Evolutionary conservation across 1,140 invertebrate genomes (phyloP).

Genomic region (Archegozetes longisetosus): DNA sequence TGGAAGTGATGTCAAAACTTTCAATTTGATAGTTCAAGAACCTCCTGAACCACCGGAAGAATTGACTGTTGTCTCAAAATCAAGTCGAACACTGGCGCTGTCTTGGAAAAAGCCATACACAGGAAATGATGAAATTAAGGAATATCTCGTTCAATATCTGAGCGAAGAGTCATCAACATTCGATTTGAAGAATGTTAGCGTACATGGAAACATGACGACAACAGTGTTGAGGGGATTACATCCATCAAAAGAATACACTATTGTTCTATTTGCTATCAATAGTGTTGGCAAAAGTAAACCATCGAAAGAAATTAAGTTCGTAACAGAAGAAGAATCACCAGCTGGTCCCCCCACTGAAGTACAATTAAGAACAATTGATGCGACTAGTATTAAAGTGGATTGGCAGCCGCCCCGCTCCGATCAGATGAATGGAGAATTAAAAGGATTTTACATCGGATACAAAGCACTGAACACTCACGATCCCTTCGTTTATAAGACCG

Average conservation of each 20-base stretch:
- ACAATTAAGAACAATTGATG: background rate
- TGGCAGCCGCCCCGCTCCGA: conserved; percentile 52
- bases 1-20: conserved; percentile 72
- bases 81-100: background rate
- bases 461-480: conserved; percentile 27
- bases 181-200: conserved; percentile 65
- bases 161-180: conserved; percentile 40
- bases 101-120: background rate
- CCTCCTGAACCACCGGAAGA: background rate
- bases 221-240: conserved; percentile 69
- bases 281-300: conserved; percentile 76
- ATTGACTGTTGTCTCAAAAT: background rate
- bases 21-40: conserved; percentile 55
- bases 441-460: conserved; percentile 47
- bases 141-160: conserved; percentile 4
- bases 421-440: conserved; percentile 58
- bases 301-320: conserved; percentile 64
- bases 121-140: background rate
- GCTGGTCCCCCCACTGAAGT: conserved; percentile 52
- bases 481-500: conserved; percentile 72
- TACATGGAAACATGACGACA: conserved; percentile 44
- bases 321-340: conserved; percentile 87
- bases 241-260: conserved; percentile 86
- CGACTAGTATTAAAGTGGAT: conserved; percentile 1
- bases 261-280: conserved; percentile 85